Conservation (phyloP, 2,113 vertebrate species). For the Cyphotilapia sp. region DNA sequence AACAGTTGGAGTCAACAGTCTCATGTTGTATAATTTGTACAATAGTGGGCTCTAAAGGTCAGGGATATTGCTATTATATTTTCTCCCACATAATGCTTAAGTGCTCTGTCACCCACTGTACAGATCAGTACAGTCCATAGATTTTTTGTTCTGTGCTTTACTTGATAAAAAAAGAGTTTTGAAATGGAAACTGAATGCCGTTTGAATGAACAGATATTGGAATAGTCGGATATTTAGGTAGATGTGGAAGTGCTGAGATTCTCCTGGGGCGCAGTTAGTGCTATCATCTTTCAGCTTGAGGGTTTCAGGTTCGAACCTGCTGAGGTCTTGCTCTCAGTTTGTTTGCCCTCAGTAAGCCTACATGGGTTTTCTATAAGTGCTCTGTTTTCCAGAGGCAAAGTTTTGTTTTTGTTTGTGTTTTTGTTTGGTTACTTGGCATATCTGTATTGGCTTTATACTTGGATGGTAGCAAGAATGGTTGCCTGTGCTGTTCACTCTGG, state of each 20-base stretch:
- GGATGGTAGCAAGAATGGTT: neutral
- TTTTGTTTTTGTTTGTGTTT: neutral
- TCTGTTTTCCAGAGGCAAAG: neutral
- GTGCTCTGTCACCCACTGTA: neutral
- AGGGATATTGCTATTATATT: neutral
- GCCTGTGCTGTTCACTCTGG: neutral
- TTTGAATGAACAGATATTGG: neutral
- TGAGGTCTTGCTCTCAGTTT: neutral
- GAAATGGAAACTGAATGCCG: neutral
- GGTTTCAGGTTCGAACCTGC: neutral
- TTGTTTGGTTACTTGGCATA: neutral
- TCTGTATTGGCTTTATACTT: neutral
- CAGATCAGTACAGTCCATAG: neutral
- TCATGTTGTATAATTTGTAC: neutral
- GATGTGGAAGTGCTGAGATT: neutral
- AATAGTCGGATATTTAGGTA: neutral
- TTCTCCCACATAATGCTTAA: neutral
- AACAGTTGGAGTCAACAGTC: neutral
- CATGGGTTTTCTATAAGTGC: neutral
- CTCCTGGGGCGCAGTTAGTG: neutral
- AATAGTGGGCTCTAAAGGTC: neutral
- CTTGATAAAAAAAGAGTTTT: neutral
- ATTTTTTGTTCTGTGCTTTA: neutral
- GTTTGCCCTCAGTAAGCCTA: neutral
- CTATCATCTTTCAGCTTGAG: neutral